A percentile compares a stretch with the other conserved stretches of the same genome.
Evolutionary conservation across 2,888 invertebrate species (phyloP).

Genomic region (Pseudococcus longispinus): DNA sequence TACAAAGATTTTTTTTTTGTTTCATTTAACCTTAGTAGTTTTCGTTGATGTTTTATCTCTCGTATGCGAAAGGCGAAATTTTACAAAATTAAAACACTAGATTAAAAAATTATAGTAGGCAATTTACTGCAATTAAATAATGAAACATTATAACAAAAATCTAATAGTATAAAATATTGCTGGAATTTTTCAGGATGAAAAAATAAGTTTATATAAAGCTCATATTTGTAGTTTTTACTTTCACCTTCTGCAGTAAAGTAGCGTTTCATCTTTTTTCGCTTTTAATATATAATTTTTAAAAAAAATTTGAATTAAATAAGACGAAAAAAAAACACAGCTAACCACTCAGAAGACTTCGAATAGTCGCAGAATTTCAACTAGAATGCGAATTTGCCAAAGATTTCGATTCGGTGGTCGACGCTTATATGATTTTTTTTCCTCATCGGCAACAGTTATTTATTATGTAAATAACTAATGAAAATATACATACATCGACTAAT

Average conservation of each 20-base stretch:
- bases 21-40: not conserved
- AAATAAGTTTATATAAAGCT: conserved; percentile 7
- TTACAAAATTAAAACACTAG: not conserved
- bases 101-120: conserved; percentile 17
- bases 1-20: not conserved
- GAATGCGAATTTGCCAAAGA: not conserved
- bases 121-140: conserved; percentile 20
- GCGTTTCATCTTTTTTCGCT: not conserved
- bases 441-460: conserved; percentile 11
- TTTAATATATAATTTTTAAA: not conserved
- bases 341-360: conserved; percentile 14
- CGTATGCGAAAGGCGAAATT: not conserved
- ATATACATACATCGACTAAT: too few relatives aligned
- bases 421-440: not conserved
- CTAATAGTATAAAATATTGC: conserved; percentile 20
- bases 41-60: not conserved
- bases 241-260: not conserved
- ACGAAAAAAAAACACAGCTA: not conserved
- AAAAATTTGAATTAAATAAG: not conserved
- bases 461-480: conserved; percentile 33
- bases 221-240: conserved; percentile 28
- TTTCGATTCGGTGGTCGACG: not conserved
- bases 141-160: conserved; percentile 25
- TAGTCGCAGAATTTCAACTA: not conserved
- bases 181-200: not conserved